Evolutionary conservation across 2,113 vertebrate species (phyloP), one percentile per base, ranked within the genome.

Genomic region (Cardinalis cardinalis): DNA sequence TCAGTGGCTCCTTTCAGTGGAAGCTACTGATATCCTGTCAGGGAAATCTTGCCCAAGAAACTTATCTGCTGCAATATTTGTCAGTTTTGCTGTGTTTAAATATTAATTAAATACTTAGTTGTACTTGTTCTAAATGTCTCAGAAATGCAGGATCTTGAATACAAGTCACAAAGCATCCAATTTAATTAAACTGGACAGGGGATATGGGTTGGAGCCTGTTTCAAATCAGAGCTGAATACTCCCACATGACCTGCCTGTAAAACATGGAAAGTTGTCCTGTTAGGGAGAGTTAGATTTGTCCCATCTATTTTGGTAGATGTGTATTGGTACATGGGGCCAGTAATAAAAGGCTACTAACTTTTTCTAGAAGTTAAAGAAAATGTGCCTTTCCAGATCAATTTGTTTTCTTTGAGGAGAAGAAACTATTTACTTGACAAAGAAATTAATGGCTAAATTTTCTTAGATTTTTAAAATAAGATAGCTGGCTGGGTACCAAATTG

Each of bases 31-130:
- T 91, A 77, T 84, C 72, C 79, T 89, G 79, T 78, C 75, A 76
- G 68, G 69, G 74, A 95, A 87, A 71, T 78, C 80, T 93, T 48
- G 40, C 82, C 63, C 56, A 49, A 68, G 60, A 90, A 92, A 89
- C 71, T 87, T 89, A 44, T 10, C 76, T 84, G 64, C 68, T 77
- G 49, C 63, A 66, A 60, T 93, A 73, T 90, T 63, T 86, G 63
- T 61, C 88, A 94, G 52, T 91, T 95, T 94, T 95, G 49, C 83
- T 87, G 8, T 84, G 72, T 92, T 95, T 92, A 94, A 92, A 91
- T 94, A 92, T 95, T 93, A 81, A 96, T 92, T 66, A 94, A 82
- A 70, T 82, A 71, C 53, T 80, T 92, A 94, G 80, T 89, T 94
- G 55, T 93, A 41, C 52, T 83, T 70, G 60, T 55, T 93, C 85